Conservation (phyloP, 2,888 invertebrate species). For the Abscondita cerata region DNA sequence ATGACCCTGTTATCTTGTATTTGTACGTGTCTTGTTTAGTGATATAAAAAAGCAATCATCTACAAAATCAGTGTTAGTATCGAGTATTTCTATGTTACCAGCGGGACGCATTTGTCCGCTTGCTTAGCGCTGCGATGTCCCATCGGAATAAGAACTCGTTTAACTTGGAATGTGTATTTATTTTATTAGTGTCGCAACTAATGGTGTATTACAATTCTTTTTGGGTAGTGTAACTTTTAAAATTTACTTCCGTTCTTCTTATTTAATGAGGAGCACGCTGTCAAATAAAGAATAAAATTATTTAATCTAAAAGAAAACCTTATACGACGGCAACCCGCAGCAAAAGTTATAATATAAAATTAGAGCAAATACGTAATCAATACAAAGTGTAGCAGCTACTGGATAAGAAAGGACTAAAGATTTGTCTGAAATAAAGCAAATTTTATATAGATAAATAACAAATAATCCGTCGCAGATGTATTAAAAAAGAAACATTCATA, state of each 20-base stretch:
- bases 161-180: conserved; percentile 61
- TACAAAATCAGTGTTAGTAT: conserved; percentile 60
- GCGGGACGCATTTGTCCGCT: conserved; percentile 60
- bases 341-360: too few species aligned
- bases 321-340: too few species aligned
- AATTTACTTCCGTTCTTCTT: conserved; percentile 24
- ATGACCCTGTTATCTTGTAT: conserved; percentile 59
- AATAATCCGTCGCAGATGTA: too few species aligned
- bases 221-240: conserved; percentile 27
- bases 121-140: conserved; percentile 53
- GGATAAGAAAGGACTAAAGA: too few species aligned
- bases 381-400: too few species aligned
- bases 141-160: conserved; percentile 59
- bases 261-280: too few species aligned
- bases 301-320: too few species aligned
- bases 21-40: conserved; percentile 59
- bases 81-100: conserved; percentile 60
- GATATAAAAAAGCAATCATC: conserved; percentile 62
- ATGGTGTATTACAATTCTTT: conserved; percentile 55
- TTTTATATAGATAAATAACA: too few species aligned
- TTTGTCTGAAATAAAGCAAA: too few species aligned
- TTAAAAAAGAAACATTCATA: too few species aligned
- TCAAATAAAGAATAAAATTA: too few species aligned
- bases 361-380: too few species aligned
- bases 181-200: conserved; percentile 59